phyloP scores from a whole-genome alignment of 2,888 invertebrate genomes.

The Chalcis sispes region DNA sequence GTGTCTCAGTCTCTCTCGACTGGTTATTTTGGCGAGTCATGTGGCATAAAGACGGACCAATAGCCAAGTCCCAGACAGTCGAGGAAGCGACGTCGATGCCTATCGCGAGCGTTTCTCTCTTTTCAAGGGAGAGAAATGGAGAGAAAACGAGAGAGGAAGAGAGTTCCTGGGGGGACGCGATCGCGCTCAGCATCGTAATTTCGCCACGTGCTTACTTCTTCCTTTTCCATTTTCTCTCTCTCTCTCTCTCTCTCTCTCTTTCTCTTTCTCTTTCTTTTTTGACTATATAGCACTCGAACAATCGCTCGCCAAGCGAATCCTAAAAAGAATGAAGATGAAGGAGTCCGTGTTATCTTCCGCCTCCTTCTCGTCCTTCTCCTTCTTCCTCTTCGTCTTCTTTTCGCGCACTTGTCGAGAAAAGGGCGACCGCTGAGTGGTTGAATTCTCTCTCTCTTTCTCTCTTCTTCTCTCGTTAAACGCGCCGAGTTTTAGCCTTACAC shows the following conservation, averaged over 20 bases:
- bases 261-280: neutral
- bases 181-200: conserved; percentile 57
- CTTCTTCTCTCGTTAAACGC: conserved; percentile 33
- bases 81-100: conserved; percentile 40
- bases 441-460: too few relatives aligned
- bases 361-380: conserved; percentile 8
- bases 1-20: too few relatives aligned
- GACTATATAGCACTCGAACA: conserved; percentile 32
- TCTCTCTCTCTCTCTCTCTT: too few relatives aligned
- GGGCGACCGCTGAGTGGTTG: conserved; percentile 10
- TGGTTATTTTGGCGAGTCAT: too few relatives aligned
- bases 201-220: conserved; percentile 32
- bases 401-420: too few relatives aligned
- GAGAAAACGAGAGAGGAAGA: too few relatives aligned
- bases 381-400: neutral
- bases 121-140: too few relatives aligned
- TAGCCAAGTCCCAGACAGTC: conserved; percentile 1
- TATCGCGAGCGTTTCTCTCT: conserved; percentile 31
- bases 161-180: conserved; percentile 53
- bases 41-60: neutral
- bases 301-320: conserved; percentile 52
- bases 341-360: conserved; percentile 45
- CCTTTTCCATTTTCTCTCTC: neutral
- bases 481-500: conserved; percentile 14
- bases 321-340: conserved; percentile 30